Evolutionary conservation across 2,797 vertebrate species (phyloP), one percentile per base, ranked within the genome.

Genomic region (Chiloscyllium punctatum): DNA sequence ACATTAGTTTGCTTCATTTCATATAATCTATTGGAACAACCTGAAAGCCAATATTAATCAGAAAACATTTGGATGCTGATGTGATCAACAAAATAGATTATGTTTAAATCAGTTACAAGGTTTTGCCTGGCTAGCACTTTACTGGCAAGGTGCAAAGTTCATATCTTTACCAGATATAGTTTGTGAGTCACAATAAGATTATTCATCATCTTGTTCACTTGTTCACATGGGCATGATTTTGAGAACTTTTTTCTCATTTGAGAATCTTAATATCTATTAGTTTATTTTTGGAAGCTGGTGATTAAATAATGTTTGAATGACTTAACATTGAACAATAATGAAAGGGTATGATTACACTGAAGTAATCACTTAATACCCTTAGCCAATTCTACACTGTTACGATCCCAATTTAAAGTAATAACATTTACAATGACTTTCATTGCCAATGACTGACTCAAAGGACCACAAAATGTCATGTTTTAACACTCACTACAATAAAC

Each of bases 51-150:
- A 95, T n/a, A n/a, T 95, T 95, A 95, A 95, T 77, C 48, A 21
- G 48, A 77, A 25, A 74, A 8, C 48, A 51, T 77, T 57, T 53
- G 42, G 71, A 30, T 57, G 57, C 74, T 21, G 48, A 77, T 51
- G 77, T 77, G 72, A 77, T 77, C 48, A 92, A 69, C 66, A n/a
- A 95, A 77, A 95, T 77, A 77, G 33, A 74, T 30, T n/a, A 30
- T 16, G 51, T 95, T 77, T 57, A 95, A 77, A 95, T 95, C 71
- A 95, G 21, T 95, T 74, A 62, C 71, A 33, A 95, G 69, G 51
- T 74, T 95, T 71, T 95, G 30, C 18, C 71, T 77, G 94, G 42
- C 94, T 74, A 7, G 23, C 69, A 94, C 42, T 71, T 72, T 48
- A 71, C 33, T 94, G 69, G 42, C 68, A 94, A 72, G 30, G 25